Percentiles rank a stretch among this genome's conserved stretches.
phyloP scores from a whole-genome alignment of 2,113 vertebrate species.

The Scolopax mira region DNA sequence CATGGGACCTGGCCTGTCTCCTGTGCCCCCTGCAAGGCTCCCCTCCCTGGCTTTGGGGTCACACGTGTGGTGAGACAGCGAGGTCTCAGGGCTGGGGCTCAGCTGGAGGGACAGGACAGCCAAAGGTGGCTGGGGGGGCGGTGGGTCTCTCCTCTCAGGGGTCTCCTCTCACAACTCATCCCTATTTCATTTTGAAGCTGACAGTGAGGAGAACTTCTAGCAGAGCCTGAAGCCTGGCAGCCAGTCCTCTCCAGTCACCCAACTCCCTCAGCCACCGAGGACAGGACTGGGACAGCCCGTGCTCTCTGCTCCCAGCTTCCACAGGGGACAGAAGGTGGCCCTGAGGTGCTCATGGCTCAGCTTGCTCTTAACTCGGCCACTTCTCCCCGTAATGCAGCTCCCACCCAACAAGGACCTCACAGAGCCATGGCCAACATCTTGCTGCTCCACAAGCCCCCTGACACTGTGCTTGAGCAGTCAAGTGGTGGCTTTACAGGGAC shows the following conservation, averaged over 20 bases:
- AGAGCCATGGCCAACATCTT: fast-evolving
- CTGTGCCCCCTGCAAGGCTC: background rate
- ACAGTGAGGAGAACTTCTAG: background rate
- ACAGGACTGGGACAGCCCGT: fast-evolving
- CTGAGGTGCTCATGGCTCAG: background rate
- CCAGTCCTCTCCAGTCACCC: fast-evolving
- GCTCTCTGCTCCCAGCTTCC: background rate
- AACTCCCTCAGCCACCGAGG: fast-evolving
- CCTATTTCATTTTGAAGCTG: fast-evolving
- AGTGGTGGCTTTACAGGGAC: background rate
- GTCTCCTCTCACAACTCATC: background rate
- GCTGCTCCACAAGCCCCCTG: background rate
- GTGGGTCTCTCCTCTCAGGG: background rate
- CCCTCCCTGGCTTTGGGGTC: fast-evolving
- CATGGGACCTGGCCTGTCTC: background rate
- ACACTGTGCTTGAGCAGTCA: background rate
- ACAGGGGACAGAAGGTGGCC: fast-evolving
- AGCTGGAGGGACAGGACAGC: background rate
- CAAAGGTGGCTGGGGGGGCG: too few relatives aligned
- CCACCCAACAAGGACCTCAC: background rate
- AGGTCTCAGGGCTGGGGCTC: background rate
- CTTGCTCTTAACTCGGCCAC: background rate
- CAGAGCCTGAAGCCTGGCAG: background rate
- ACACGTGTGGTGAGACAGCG: background rate
- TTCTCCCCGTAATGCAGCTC: background rate